Base-by-base conservation (phyloP, 2,113 vertebrate genomes). In the Myodes glareolus region DNA sequence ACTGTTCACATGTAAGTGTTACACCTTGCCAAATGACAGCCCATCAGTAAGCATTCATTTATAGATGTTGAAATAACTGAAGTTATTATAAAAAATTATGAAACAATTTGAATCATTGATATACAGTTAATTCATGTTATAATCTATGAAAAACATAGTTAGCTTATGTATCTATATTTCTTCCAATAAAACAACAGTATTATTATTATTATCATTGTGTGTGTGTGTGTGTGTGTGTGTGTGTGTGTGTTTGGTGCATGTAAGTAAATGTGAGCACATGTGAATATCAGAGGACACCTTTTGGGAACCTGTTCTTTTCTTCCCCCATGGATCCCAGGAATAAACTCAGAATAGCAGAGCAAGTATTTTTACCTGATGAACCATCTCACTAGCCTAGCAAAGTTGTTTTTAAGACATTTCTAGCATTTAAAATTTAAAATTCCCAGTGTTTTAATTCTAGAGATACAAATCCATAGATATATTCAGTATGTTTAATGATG, bases 61-160 rank as follows among this genome's bases (percentile, higher is more conserved):
- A 17, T 63, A 86, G 45, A 65, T 52, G 33, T 85, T 81, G 42
- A 96, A 81, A 82, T 95, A 82, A 75, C 78, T 89, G 50, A 89
- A 88, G 58, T 93, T 39, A 68, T 93, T 90, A 89, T 76, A 96
- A 93, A 39, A 92, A 93, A 77, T 52, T 76, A 72, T 92, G 7
- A 82, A 67, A 21, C 39, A 31, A 19, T 86, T 0, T 89, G n/a
- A 89, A 58, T 87, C 85, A 76, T 67, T 55, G 21, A 25, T 91
- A 87, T 11, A 45, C 27, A 91, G 39, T 65, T 45, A 85, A 11
- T 55, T 94, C 73, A 12, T 82, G 0, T 84, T 94, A 2, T 67
- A 58, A 77, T 92, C 90, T 94, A 80, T 82, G 23, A 90, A 96
- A 16, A 92, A 68, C 61, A 68, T 61, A 36, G 76, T 67, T 86